These are phyloP conservation scores for Lycia hirtaria DNA, from an alignment of 2,888 invertebrate species.

Conservation along the genomic window DNA sequence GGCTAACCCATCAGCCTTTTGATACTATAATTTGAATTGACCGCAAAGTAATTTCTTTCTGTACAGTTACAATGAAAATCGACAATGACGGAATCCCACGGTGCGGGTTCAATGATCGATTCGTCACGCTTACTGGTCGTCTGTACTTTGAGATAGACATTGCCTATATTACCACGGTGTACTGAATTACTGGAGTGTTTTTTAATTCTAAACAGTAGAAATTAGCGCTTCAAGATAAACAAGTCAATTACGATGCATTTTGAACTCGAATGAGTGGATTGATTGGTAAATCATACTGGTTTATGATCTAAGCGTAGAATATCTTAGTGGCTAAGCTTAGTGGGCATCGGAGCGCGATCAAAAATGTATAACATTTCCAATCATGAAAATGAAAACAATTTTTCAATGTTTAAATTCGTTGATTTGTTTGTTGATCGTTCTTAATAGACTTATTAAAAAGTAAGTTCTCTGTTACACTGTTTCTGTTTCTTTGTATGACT, in stretches of 20 bases:
- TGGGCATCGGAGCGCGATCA: constrained; percentile 21
- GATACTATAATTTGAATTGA: constrained; percentile 46
- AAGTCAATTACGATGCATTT: constrained; percentile 53
- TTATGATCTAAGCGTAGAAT: constrained; percentile 36
- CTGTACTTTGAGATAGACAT: constrained; percentile 58
- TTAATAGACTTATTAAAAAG: no score
- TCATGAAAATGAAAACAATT: neutral
- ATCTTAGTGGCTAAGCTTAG: no score
- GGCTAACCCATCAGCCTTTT: constrained; percentile 39
- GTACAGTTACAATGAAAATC: constrained; percentile 73
- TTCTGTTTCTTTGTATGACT: no score
- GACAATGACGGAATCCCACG: constrained; percentile 76
- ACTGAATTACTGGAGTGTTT: neutral
- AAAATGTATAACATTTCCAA: neutral
- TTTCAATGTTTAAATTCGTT: neutral
- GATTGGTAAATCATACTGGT: constrained; percentile 16
- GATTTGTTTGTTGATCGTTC: neutral
- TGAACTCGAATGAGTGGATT: constrained; percentile 42
- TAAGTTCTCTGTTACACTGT: no score
- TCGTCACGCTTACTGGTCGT: constrained; percentile 66
- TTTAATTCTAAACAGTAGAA: constrained; percentile 16
- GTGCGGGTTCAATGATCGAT: constrained; percentile 71
- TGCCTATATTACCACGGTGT: constrained; percentile 38
- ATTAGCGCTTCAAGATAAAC: constrained; percentile 51
- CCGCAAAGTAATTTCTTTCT: constrained; percentile 64